phyloP scores from a whole-genome alignment of 1,140 invertebrate species.

The Drosophila miranda region DNA sequence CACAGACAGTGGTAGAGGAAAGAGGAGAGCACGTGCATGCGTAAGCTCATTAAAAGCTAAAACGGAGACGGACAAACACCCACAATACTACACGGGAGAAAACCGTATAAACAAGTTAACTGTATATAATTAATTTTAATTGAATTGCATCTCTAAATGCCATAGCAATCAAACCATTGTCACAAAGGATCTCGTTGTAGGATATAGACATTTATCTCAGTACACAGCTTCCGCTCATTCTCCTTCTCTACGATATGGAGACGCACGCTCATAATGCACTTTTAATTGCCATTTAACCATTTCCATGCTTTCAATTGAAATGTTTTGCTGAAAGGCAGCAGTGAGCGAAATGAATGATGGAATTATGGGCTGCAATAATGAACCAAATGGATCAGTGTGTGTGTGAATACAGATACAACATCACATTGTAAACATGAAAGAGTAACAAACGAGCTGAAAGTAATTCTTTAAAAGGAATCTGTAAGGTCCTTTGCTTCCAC shows the following conservation, averaged over 20 bases:
- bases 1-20: background rate
- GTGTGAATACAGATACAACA: background rate
- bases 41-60: conserved; percentile 56
- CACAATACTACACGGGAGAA: no score
- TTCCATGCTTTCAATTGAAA: conserved; percentile 70
- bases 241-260: conserved; percentile 10
- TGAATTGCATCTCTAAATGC: no score
- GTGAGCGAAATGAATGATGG: conserved; percentile 10
- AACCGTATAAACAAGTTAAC: background rate
- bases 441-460: background rate
- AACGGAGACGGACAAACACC: background rate
- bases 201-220: background rate
- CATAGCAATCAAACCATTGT: no score
- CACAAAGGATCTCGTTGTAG: background rate
- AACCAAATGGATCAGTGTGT: conserved; percentile 2
- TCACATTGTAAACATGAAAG: background rate
- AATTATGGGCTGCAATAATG: background rate
- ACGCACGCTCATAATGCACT: conserved; percentile 53
- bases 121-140: no score
- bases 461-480: no score
- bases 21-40: conserved; percentile 7
- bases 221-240: conserved; percentile 11
- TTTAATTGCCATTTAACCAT: conserved; percentile 70
- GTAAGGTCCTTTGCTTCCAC: no score
- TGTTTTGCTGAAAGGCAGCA: conserved; percentile 11